A percentile compares a stretch with the other conserved stretches of the same genome.
These are phyloP conservation scores for Anoplolepis gracilipes DNA, from an alignment of 1,140 invertebrate genomes.

Conservation along the genomic window DNA sequence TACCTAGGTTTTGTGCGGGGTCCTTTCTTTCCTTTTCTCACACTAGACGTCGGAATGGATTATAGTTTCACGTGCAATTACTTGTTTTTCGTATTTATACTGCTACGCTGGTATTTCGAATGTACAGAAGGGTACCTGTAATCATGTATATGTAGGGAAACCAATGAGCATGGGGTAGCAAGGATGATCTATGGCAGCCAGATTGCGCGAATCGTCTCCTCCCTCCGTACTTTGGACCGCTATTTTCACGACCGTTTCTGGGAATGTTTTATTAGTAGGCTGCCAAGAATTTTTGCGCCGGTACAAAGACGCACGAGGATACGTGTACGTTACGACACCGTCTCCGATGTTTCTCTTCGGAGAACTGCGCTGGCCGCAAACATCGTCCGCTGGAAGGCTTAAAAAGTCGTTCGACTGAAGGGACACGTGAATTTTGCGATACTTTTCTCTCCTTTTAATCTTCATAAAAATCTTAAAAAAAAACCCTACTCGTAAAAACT, in stretches of 20 bases:
- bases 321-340: constrained; percentile 67
- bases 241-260: constrained; percentile 70
- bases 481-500: neutral
- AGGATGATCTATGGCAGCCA: neutral
- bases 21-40: neutral
- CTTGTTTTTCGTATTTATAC: neutral
- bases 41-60: neutral
- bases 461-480: neutral
- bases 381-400: constrained; percentile 52
- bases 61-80: neutral
- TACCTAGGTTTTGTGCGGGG: no score
- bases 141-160: no score
- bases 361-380: constrained; percentile 67
- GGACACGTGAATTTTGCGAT: neutral
- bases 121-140: neutral
- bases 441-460: neutral
- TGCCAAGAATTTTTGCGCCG: constrained; percentile 69
- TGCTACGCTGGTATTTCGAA: neutral
- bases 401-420: constrained; percentile 50
- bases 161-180: neutral
- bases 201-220: neutral
- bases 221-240: constrained; percentile 37
- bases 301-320: constrained; percentile 66
- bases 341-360: constrained; percentile 70
- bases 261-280: constrained; percentile 69